Evolutionary conservation across 35 echinoderm and acorn worm species (phyloP).

Genomic region (Ophiothrix spiculata): DNA sequence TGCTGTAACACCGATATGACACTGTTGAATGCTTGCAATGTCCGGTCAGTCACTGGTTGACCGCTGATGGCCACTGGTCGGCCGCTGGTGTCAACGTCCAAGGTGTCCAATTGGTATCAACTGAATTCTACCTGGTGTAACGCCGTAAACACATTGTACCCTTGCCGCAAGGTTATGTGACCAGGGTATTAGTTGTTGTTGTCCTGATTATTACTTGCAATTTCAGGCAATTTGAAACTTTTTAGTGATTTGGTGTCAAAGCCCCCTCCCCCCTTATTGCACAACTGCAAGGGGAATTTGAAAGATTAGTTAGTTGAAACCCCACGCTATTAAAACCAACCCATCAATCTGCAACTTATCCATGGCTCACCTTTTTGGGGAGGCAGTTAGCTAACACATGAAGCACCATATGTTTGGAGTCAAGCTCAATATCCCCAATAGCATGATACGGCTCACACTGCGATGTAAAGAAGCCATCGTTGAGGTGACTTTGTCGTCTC

Average conservation of each 20-base stretch:
- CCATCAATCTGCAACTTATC: too few species aligned
- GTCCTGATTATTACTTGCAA: neutral
- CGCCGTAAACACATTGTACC: too few species aligned
- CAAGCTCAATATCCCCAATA: conserved; percentile 69
- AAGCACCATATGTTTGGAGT: conserved; percentile 65
- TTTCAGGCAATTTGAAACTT: neutral
- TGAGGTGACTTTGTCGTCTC: conserved; percentile 58
- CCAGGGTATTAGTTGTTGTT: neutral
- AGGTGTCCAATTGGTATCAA: too few species aligned
- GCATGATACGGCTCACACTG: conserved; percentile 68
- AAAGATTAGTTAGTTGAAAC: neutral
- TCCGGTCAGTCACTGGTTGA: too few species aligned
- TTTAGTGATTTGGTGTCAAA: neutral
- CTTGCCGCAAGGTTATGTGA: too few species aligned
- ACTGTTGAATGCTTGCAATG: too few species aligned
- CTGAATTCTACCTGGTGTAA: too few species aligned
- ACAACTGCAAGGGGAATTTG: neutral
- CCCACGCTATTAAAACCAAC: neutral
- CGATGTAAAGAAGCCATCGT: conserved; percentile 82
- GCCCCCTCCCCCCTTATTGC: too few species aligned
- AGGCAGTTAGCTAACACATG: conserved; percentile 61
- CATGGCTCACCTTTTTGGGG: conserved; percentile 68
- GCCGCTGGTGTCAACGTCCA: too few species aligned
- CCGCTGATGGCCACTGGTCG: too few species aligned
- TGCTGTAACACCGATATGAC: too few species aligned